Conservation (phyloP, 2,888 invertebrate genomes). For the Coelopa pilipes region DNA sequence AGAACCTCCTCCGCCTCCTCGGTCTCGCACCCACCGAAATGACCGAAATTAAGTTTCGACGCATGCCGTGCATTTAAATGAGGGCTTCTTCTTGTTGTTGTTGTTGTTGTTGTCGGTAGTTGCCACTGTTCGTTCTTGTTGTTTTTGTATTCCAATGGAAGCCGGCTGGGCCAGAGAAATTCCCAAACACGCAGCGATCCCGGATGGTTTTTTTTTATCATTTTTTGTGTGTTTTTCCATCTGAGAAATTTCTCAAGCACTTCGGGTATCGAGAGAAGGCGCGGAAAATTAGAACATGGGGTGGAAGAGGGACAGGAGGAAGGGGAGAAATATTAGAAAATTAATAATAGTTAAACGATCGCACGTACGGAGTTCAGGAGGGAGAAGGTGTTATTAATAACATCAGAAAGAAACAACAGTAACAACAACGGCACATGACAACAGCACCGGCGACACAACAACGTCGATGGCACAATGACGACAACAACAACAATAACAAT, state of each 20-base stretch:
- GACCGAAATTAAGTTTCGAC: background rate
- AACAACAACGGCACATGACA: background rate
- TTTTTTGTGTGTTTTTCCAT: background rate
- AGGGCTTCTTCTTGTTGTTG: too few species aligned
- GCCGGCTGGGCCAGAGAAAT: background rate
- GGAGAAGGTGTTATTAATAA: constrained; percentile 22
- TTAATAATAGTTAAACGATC: constrained; percentile 13
- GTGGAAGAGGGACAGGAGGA: background rate
- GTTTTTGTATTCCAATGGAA: too few species aligned
- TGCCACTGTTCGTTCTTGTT: too few species aligned
- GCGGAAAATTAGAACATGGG: too few species aligned
- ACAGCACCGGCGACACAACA: background rate
- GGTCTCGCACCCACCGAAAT: too few species aligned
- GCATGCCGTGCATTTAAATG: background rate
- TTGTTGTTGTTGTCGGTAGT: too few species aligned
- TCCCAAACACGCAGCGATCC: background rate
- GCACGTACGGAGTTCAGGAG: constrained; percentile 24
- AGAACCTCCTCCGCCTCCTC: too few species aligned
- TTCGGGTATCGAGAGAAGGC: background rate
- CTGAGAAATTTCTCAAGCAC: background rate
- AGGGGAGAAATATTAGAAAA: background rate
- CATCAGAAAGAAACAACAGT: background rate
- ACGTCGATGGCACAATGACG: background rate
- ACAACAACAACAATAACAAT: background rate
- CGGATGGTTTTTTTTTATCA: background rate